Evolutionary conservation across 2,888 invertebrate genomes (phyloP).

Genomic region (Patella pellucida): DNA sequence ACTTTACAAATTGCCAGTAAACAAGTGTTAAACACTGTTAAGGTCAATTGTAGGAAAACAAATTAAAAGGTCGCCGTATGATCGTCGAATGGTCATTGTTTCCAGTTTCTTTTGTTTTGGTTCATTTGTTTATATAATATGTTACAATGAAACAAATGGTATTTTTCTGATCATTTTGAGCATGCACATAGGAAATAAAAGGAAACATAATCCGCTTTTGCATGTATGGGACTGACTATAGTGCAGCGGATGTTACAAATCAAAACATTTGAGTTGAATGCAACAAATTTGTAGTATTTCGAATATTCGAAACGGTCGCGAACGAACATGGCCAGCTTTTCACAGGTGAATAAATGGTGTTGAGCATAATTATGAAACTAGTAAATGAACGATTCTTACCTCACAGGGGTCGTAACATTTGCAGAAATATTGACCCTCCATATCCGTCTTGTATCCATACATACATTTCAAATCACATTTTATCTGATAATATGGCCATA

Average conservation of each 20-base stretch:
- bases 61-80: neutral
- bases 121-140: no score
- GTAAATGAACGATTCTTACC: conserved; percentile 33
- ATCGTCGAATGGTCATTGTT: no score
- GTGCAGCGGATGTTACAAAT: no score
- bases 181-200: no score
- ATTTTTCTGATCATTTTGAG: no score
- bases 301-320: no score
- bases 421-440: conserved; percentile 41
- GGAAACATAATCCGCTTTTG: no score
- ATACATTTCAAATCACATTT: conserved; percentile 32
- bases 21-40: neutral
- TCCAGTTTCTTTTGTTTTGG: no score
- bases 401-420: conserved; percentile 40
- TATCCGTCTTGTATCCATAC: conserved; percentile 43
- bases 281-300: no score
- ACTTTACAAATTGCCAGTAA: neutral
- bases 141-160: no score
- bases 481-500: conserved; percentile 24
- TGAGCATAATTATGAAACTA: neutral
- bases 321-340: neutral
- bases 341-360: neutral
- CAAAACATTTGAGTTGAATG: no score
- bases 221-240: no score
- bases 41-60: neutral